Evolutionary conservation across 2,113 vertebrate genomes (phyloP).

Genomic region (Pontoporia blainvillei): DNA sequence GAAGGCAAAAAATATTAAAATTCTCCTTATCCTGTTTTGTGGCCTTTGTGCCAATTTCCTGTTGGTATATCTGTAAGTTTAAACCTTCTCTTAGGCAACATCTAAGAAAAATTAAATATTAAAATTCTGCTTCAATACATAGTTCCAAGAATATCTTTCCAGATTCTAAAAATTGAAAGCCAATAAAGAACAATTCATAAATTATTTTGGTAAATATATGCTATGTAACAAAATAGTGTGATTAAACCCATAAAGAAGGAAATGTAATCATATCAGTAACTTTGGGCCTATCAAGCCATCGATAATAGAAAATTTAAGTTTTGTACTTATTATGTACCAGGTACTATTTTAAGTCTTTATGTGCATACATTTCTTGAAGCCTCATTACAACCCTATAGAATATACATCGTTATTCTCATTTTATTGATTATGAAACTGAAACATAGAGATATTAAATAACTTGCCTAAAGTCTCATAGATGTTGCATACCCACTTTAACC

Average conservation of each 20-base stretch:
- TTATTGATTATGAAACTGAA: constrained; percentile 2
- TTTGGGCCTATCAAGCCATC: background rate
- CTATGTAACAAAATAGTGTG: background rate
- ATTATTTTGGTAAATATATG: background rate
- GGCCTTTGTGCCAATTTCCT: background rate
- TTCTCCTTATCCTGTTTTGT: background rate
- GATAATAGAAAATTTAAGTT: background rate
- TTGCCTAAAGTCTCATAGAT: background rate
- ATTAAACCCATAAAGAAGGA: background rate
- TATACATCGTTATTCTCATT: background rate
- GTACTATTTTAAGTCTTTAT: background rate
- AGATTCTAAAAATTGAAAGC: background rate
- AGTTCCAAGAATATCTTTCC: background rate
- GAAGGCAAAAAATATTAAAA: background rate
- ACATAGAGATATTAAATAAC: background rate
- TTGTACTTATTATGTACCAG: background rate
- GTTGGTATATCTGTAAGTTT: background rate
- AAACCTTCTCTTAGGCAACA: background rate
- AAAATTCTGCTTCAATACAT: background rate
- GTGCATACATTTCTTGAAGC: background rate
- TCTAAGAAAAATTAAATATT: constrained; percentile 14
- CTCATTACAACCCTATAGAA: background rate
- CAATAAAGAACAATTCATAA: background rate
- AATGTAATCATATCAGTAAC: background rate
- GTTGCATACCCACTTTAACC: background rate